Evolutionary conservation across 2,888 invertebrate genomes (phyloP).

Genomic region (Dynastes maya): DNA sequence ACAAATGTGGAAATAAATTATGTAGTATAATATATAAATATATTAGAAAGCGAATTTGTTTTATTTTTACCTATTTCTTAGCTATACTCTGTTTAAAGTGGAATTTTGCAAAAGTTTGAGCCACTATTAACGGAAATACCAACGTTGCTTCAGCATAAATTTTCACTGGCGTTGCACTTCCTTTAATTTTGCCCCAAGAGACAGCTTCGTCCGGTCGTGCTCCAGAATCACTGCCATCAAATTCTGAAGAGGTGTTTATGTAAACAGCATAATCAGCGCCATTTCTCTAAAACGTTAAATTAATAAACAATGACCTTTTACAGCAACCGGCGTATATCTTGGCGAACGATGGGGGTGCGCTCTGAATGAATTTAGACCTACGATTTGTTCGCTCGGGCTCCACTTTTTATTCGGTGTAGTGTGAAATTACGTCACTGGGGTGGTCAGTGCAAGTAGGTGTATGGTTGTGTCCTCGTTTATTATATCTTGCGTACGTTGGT

Average conservation of each 20-base stretch:
- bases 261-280: slow-evolving; percentile 97
- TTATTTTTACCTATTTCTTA: slow-evolving; percentile 15
- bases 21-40: slow-evolving; percentile 3
- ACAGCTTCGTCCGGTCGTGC: slow-evolving; percentile 98
- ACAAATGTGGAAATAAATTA: slow-evolving; percentile 35
- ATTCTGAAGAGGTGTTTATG: slow-evolving; percentile 95
- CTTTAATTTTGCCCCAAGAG: slow-evolving; percentile 98
- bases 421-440: too few species aligned
- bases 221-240: slow-evolving; percentile 98
- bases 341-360: too few species aligned
- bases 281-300: slow-evolving; percentile 79
- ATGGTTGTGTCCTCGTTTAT: too few species aligned
- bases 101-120: slow-evolving; percentile 93
- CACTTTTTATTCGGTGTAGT: too few species aligned
- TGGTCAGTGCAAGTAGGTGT: too few species aligned
- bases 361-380: too few species aligned
- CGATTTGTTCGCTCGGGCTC: too few species aligned
- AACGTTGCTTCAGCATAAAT: slow-evolving; percentile 94
- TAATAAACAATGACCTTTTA: too few species aligned
- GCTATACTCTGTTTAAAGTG: slow-evolving; percentile 63
- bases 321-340: too few species aligned
- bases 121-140: slow-evolving; percentile 95
- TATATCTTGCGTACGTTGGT: too few species aligned
- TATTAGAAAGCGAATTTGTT: background rate
- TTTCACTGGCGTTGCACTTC: slow-evolving; percentile 92